phyloP scores from a whole-genome alignment of 2,113 vertebrate species.

The Sigmodon hispidus region DNA sequence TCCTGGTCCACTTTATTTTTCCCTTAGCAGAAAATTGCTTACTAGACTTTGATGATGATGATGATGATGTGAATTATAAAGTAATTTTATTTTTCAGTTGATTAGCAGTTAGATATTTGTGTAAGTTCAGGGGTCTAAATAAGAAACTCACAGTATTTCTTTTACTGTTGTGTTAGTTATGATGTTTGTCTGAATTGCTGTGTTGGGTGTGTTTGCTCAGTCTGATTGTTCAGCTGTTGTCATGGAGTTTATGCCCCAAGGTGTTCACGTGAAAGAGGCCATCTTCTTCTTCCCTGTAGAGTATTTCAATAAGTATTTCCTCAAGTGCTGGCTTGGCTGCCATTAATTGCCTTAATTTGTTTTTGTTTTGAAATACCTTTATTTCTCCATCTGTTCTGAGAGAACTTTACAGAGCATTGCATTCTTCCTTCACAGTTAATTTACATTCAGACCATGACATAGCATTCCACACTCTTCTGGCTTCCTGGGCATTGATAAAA shows the following conservation, averaged over 20 bases:
- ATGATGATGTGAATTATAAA: neutral
- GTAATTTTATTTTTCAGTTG: conserved; percentile 28
- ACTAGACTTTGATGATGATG: neutral
- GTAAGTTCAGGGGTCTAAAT: neutral
- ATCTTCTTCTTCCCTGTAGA: neutral
- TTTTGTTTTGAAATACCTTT: neutral
- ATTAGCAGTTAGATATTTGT: neutral
- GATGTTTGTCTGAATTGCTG: no score
- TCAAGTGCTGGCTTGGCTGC: neutral
- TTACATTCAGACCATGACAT: neutral
- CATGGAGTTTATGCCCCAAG: neutral
- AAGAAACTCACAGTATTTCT: neutral
- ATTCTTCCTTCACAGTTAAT: neutral
- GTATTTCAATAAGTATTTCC: neutral
- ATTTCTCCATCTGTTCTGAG: neutral
- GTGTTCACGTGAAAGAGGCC: neutral
- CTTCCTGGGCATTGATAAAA: neutral
- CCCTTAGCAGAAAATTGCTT: neutral
- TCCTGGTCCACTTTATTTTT: neutral
- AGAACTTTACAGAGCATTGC: neutral
- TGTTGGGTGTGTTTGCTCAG: neutral
- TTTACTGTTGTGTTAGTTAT: no score
- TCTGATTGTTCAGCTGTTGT: neutral
- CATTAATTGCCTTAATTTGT: neutral
- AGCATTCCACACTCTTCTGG: neutral